phyloP scores from a whole-genome alignment of 2,888 invertebrate genomes.

The Chamaedrilus cognettii region DNA sequence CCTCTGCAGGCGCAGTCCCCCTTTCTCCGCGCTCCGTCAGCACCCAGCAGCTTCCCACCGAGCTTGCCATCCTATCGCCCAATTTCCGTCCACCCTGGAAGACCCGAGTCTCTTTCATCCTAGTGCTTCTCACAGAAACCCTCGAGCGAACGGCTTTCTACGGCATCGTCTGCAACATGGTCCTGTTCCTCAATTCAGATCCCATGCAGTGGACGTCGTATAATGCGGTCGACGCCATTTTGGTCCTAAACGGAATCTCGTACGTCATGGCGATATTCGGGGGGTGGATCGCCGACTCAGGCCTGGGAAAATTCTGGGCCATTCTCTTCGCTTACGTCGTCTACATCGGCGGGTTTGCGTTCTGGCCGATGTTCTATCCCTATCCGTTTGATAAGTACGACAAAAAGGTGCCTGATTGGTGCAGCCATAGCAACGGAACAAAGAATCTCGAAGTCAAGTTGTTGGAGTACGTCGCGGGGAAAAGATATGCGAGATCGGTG shows the following conservation, averaged over 20 bases:
- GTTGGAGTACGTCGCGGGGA: no score
- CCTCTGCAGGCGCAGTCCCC: no score
- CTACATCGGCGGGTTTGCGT: constrained; percentile 58
- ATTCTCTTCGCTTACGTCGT: constrained; percentile 58
- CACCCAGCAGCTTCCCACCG: no score
- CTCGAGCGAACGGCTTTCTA: constrained; percentile 40
- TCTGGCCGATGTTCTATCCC: constrained; percentile 45
- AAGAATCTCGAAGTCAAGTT: no score
- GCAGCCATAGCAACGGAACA: no score
- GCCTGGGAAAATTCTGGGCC: constrained; percentile 58
- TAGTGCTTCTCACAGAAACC: constrained; percentile 32
- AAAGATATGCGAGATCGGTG: no score
- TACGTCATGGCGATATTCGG: constrained; percentile 61
- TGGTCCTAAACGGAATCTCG: constrained; percentile 60
- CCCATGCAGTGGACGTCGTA: constrained; percentile 58
- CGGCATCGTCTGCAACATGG: constrained; percentile 48
- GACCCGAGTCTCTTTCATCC: constrained; percentile 10
- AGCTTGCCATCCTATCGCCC: not conserved
- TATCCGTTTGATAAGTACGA: no score
- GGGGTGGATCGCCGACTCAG: constrained; percentile 61
- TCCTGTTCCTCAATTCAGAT: constrained; percentile 51
- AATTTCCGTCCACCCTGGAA: constrained; percentile 1
- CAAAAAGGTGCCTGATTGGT: no score
- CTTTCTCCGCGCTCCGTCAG: no score
- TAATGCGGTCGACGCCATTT: constrained; percentile 60